Conservation (phyloP, 2,113 vertebrate genomes). For the rat (Rattus norvegicus) region GRCr8 NC_086033.1:69512501-69513000, state of each 20-base stretch:
- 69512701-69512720: background rate
- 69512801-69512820: background rate
- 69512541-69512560: background rate
- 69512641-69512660: background rate
- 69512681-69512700: background rate
- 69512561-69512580: conserved; percentile 6
- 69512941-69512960: background rate
- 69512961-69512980: background rate
- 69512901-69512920: background rate
- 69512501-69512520: background rate
- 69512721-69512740: background rate
- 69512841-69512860: too few relatives aligned
- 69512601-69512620: background rate
- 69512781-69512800: background rate
- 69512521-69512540: background rate
- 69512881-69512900: too few relatives aligned
- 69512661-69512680: background rate
- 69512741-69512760: background rate
- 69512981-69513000: background rate
- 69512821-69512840: background rate
- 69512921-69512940: background rate
- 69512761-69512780: background rate
- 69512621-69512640: background rate
- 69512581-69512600: background rate
- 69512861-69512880: background rate